Base-by-base conservation (phyloP, 1,140 invertebrate genomes). In the Drosophila subobscura region DNA sequence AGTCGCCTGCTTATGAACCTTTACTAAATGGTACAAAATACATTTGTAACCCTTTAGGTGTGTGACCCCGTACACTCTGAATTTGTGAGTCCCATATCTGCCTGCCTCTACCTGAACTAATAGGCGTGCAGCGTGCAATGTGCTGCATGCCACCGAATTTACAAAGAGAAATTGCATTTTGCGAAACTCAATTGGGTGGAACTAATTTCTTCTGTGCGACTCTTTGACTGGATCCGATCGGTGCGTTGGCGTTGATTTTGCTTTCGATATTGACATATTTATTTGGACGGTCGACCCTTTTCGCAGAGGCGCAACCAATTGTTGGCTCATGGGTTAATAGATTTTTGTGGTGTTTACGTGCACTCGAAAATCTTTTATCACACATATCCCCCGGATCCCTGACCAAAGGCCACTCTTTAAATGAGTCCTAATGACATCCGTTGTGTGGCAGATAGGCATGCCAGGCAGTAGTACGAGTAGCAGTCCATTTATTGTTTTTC, bases 401-500 rank as follows among this genome's bases (percentile, higher is more conserved):
- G 25, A 54, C 64, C 58, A 54, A 76, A 58, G 77, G 71, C 83
- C 74, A 83, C 79, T 12, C 33, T 86, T 78, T 72, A 88, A 88
- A 88, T 79, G 52, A 79, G 77, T 57, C 78, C 60, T 88, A 88
- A 88, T 83, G 83, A 88, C 83, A 83, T 88, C 83, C 83, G 83
- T 72, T 83, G 60, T 70, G 72, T 53, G 33, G 49, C 42, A 23
- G 29, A 33, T 45, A 50, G 37, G 58, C 49, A 27, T 5, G 25
- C 4, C 29, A 33, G 8, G 3, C 8, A 33, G 29, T 33, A 12
- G 50, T 14, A 42, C 76, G 72, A 77, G 63, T 64, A 50, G 49
- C 64, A 65, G 74, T 77, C 84, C 78, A 77, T 83, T 88, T 83
- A 88, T 88, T 88, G 83, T 88, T 88, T 86, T 88, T 67, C 75